Base-by-base conservation (phyloP, 2,113 vertebrate species). In the Embiotoca jacksoni region DNA sequence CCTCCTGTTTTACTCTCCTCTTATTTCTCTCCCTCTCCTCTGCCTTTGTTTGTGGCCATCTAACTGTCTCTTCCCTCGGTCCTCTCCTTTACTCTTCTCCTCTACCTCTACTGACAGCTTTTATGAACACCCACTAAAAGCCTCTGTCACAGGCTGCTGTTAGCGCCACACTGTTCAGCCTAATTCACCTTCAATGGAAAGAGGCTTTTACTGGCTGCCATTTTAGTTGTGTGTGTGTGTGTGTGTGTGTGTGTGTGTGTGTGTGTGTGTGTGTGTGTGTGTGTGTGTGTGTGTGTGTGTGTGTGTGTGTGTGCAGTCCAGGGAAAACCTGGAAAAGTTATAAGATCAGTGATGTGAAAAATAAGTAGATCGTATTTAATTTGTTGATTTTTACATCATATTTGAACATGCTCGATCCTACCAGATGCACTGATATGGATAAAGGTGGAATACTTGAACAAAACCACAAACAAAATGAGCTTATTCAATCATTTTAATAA, bases 61-160 rank as follows among this genome's bases (percentile, higher is more conserved):
- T 11, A 30, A 4, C 72, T 37, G 54, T 54, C 55, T 58, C 62
- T 68, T 64, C 54, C 30, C 58, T 76, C 59, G 75, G 54, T 74
- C 63, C 7, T 71, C 60, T 78, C n/a, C 57, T 71, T 23, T 23
- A 23, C 74, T 74, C 74, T 52, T 70, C 74, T 75, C 75, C 53
- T 39, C 52, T 35, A 57, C 77, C 41, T 82, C 80, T 23, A 23
- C 23, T 82, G 84, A 87, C 75, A 85, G 84, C 66, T 72, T 85
- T 77, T 71, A 64, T 80, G 87, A 87, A 77, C 69, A 63, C 72
- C 72, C 69, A 65, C 80, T 89, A 87, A 89, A 87, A 89, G 82
- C 76, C 61, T 79, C 65, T 54, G 58, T 85, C 44, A 70, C 52
- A 56, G 46, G 15, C 65, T 69, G 72, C 81, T 77, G 71, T 79